A percentile compares a stretch with the other conserved stretches of the same genome.
These are phyloP conservation scores for Meteorus colon DNA, from an alignment of 2,888 invertebrate species.

Conservation along the genomic window DNA sequence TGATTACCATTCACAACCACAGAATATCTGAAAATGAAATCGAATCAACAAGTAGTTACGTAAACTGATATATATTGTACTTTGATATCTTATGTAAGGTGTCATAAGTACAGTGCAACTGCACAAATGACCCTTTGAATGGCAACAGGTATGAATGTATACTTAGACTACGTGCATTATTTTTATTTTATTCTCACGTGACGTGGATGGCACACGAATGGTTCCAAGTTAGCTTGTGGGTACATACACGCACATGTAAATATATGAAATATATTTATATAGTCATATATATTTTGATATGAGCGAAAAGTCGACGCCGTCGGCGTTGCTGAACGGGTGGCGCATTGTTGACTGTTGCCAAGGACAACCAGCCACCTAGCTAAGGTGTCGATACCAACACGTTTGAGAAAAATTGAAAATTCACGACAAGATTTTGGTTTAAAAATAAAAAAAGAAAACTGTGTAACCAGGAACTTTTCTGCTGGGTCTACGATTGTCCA, in stretches of 20 bases:
- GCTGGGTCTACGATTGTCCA: not conserved
- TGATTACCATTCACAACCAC: not conserved
- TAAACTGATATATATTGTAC: not conserved
- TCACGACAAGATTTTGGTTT: not conserved
- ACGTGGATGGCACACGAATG: conserved; percentile 26
- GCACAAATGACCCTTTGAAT: conserved; percentile 40
- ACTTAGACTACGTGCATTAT: conserved; percentile 21
- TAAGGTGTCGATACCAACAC: conserved; percentile 69
- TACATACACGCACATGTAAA: conserved; percentile 13
- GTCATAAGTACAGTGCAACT: conserved; percentile 17
- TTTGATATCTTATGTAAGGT: not conserved
- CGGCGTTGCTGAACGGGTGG: conserved; percentile 52
- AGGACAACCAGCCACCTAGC: conserved; percentile 62
- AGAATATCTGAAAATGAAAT: not conserved
- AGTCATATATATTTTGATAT: conserved; percentile 4
- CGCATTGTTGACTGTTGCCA: conserved; percentile 70
- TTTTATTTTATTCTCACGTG: conserved; percentile 37
- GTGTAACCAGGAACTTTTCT: not conserved
- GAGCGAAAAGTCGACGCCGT: conserved; percentile 45
- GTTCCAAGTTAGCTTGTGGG: not conserved
- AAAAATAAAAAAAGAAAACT: not conserved
- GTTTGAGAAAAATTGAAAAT: conserved; percentile 40
- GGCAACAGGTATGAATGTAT: conserved; percentile 41
- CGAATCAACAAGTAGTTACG: not conserved
- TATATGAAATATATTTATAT: conserved; percentile 29